phyloP scores from a whole-genome alignment of 2,113 vertebrate species.

The Hylia prasina region DNA sequence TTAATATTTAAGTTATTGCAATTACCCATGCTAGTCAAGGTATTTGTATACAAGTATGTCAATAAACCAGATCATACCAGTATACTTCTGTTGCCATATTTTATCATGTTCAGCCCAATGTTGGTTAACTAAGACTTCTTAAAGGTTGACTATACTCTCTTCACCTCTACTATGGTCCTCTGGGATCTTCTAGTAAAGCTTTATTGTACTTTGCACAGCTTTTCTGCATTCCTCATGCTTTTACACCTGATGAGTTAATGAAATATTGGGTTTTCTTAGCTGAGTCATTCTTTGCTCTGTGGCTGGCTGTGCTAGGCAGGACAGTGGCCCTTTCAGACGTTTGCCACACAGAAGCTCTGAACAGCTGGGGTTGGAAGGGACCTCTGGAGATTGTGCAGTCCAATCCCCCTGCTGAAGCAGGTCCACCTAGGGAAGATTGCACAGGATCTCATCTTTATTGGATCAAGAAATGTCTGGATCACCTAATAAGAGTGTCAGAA shows the following conservation, averaged over 20 bases:
- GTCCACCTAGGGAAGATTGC: not conserved
- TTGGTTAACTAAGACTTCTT: not conserved
- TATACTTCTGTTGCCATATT: not conserved
- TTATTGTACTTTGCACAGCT: not conserved
- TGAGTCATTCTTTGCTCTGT: not conserved
- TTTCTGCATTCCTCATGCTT: not conserved
- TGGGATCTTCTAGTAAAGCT: not conserved
- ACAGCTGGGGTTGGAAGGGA: not conserved
- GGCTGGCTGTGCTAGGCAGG: not conserved
- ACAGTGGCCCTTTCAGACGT: not conserved
- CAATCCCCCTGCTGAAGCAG: not conserved
- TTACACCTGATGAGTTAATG: not conserved
- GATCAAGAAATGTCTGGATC: not conserved
- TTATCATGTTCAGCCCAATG: not conserved
- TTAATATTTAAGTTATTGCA: not conserved
- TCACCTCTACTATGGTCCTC: not conserved
- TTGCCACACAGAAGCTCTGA: not conserved
- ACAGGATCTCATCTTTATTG: not conserved
- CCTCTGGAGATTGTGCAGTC: not conserved
- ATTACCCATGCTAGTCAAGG: not conserved
- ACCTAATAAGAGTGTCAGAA: not conserved
- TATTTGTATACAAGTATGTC: not conserved
- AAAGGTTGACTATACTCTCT: not conserved
- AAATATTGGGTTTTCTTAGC: not conserved
- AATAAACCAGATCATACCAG: not conserved